Base-by-base conservation (phyloP, 2,888 invertebrate genomes). In the Nemotelus pantherinus region DNA sequence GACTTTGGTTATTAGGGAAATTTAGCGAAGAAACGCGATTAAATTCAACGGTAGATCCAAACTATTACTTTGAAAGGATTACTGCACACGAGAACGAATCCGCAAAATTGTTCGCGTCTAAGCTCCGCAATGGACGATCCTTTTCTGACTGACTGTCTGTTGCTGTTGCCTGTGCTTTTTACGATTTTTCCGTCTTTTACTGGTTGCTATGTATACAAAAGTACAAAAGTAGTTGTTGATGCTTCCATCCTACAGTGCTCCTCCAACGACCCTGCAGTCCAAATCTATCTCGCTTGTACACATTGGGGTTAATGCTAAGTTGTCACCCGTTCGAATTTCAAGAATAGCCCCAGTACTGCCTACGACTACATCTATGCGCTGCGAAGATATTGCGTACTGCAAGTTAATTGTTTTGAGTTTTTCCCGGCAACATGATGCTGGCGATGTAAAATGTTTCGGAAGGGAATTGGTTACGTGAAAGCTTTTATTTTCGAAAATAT, bases 181-280 rank as follows among this genome's bases (percentile, higher is more conserved):
- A 74, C 74, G n/a, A 74, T 63, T 74, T 72, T 74, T 74, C 47
- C 60, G 39, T 63, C 60, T 74, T 60, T 74, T 60, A 60, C 74
- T 74, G 74, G 74, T 74, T 74, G 74, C 74, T 74, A 74, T 74
- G 74, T 47, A 72, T 60, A 74, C 74, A 74, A 74, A 67, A 48
- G 74, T 60, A 74, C 74, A 74, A 74, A 67, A 48, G 74, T 74
- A 48, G 60, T 48, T 60, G 47, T 57, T 48, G 44, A 45, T n/a
- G 57, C 9, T 74, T 25, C 63, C 41, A 63, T 39, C 25, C 60
- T 44, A 47, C 60, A 53, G 63, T 57, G 44, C 72, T 71, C 44
- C 57, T 25, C 25, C 25, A 25, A 25, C 25, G 25, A 25, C 25
- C 25, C 25, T n/a, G 45, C 65, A n/a, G 41, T 53, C 41, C 41